A percentile compares a stretch with the other conserved stretches of the same genome.
Evolutionary conservation across 2,888 invertebrate genomes (phyloP).

Genomic region (Meandrusa payeni): DNA sequence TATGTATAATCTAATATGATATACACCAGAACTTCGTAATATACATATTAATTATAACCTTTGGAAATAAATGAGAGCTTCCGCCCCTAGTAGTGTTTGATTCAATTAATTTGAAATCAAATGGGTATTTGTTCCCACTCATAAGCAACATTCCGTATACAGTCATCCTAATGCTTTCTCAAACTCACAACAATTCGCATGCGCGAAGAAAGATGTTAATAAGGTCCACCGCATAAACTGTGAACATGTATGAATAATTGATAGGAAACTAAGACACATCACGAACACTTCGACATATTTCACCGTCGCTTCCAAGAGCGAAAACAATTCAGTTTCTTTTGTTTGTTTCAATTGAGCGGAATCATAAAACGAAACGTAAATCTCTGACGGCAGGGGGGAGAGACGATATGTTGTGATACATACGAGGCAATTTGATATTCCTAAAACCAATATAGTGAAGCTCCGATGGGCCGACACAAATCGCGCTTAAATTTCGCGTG

Average conservation of each 20-base stretch:
- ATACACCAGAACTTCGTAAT: too few species aligned
- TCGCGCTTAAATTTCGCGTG: slow-evolving; percentile 41
- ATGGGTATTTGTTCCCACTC: too few species aligned
- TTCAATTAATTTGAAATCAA: too few species aligned
- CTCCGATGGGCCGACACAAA: slow-evolving; percentile 39
- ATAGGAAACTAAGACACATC: slow-evolving; percentile 17
- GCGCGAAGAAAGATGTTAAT: slow-evolving; percentile 16
- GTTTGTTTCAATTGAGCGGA: too few species aligned
- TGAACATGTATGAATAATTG: slow-evolving; percentile 19
- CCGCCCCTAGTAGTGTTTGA: too few species aligned
- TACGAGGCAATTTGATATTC: slow-evolving; percentile 43
- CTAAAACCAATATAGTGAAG: slow-evolving; percentile 42
- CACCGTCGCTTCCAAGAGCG: slow-evolving; percentile 3
- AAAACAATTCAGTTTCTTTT: slow-evolving; percentile 7
- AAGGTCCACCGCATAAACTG: slow-evolving; percentile 4
- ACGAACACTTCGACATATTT: slow-evolving; percentile 16
- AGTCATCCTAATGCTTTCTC: slow-evolving; percentile 15
- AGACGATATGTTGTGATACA: slow-evolving; percentile 24
- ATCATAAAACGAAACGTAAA: slow-evolving; percentile 2
- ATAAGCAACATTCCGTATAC: slow-evolving; percentile 15
- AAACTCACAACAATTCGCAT: slow-evolving; percentile 3
- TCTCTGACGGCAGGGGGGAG: slow-evolving; percentile 26
- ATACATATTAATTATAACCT: too few species aligned
- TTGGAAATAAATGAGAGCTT: too few species aligned
- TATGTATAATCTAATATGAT: too few species aligned